These are phyloP conservation scores for Penaeus japonicus DNA, from an alignment of 1,140 invertebrate species.

Conservation along the genomic window DNA sequence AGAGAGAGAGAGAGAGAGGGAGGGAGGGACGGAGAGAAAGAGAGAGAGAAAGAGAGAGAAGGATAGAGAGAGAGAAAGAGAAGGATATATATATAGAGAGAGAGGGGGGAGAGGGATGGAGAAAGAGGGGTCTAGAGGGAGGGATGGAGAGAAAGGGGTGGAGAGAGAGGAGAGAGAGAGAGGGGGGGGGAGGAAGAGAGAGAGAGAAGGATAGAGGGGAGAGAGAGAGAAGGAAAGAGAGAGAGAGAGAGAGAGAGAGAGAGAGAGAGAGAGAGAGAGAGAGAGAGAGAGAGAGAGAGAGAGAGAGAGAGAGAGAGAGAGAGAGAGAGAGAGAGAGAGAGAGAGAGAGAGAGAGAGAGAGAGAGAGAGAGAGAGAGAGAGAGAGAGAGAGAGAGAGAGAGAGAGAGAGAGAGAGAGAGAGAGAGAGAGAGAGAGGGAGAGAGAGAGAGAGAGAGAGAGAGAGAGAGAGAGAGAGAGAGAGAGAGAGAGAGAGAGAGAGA, in stretches of 20 bases:
- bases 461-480: slow-evolving; percentile 18
- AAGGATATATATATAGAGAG: too few relatives aligned
- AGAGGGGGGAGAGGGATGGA: too few relatives aligned
- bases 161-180: neutral
- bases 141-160: neutral
- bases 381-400: neutral
- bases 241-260: slow-evolving; percentile 22
- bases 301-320: neutral
- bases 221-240: neutral
- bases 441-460: slow-evolving; percentile 18
- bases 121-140: neutral
- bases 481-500: slow-evolving; percentile 18
- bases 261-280: slow-evolving; percentile 15
- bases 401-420: neutral
- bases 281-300: slow-evolving; percentile 15
- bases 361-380: neutral
- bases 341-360: neutral
- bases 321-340: neutral
- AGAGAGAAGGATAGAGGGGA: neutral
- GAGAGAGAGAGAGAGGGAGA: slow-evolving; percentile 15
- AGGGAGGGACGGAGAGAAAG: slow-evolving; percentile 6
- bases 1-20: slow-evolving; percentile 20
- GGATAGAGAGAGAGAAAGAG: slow-evolving; percentile 3
- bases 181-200: slow-evolving; percentile 7
- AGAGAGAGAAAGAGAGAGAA: slow-evolving; percentile 15